A percentile compares a stretch with the other conserved stretches of the same genome.
Evolutionary conservation across 2,888 invertebrate species (phyloP).

Genomic region (Melolontha melolontha): DNA sequence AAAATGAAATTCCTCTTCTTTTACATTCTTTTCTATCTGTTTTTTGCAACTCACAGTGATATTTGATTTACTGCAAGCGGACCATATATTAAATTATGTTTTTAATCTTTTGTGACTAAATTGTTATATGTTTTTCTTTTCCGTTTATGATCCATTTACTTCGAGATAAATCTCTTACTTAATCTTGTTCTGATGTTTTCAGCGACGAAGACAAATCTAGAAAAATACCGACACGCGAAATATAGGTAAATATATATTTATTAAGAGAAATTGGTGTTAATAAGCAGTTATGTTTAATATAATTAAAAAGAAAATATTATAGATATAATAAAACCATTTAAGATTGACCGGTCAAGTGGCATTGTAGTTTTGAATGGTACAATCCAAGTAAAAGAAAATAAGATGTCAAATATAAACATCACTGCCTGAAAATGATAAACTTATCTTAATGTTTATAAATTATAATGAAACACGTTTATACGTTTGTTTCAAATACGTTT

Average conservation of each 20-base stretch:
- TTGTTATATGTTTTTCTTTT: constrained; percentile 11
- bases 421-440: too few species aligned
- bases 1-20: constrained; percentile 10
- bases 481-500: too few species aligned
- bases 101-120: constrained; percentile 28
- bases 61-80: constrained; percentile 13
- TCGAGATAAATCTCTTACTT: constrained; percentile 19
- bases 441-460: too few species aligned
- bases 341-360: too few species aligned
- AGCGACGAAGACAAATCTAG: not conserved
- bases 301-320: too few species aligned
- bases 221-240: not conserved
- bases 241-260: not conserved
- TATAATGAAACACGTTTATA: too few species aligned
- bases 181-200: constrained; percentile 1
- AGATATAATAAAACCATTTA: too few species aligned
- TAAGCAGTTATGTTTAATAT: too few species aligned
- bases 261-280: too few species aligned
- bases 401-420: too few species aligned
- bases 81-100: constrained; percentile 16
- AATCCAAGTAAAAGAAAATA: too few species aligned
- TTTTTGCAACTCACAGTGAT: not conserved
- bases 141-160: constrained; percentile 16
- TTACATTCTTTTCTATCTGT: not conserved
- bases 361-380: too few species aligned